Percentiles rank a stretch among this genome's conserved stretches.
Evolutionary conservation across 2,113 vertebrate species (phyloP).

Genomic region (Xerus inauris): DNA sequence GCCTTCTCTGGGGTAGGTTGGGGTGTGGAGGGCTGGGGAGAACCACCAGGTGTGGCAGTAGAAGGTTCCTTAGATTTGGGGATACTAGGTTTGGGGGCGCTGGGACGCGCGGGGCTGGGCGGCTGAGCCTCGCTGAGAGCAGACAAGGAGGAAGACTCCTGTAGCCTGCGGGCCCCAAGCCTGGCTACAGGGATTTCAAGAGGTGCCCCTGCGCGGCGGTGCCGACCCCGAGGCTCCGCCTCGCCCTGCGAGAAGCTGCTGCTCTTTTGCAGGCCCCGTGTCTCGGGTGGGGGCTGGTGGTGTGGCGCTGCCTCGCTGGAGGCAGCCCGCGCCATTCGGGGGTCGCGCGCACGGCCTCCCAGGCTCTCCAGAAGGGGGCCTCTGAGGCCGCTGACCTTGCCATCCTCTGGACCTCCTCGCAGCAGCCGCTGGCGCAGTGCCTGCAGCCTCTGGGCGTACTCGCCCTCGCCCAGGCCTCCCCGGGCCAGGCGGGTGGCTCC

Average conservation of each 20-base stretch:
- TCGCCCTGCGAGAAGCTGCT: conserved; percentile 98
- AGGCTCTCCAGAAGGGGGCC: conserved; percentile 96
- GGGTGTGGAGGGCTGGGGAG: background rate
- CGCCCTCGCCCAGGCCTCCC: conserved; percentile 90
- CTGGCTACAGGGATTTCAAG: conserved; percentile 95
- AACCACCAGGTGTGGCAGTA: background rate
- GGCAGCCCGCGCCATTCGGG: conserved; percentile 91
- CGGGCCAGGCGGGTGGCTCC: conserved; percentile 85
- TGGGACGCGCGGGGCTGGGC: conserved; percentile 78
- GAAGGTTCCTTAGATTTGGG: background rate
- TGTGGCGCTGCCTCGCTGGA: conserved; percentile 91
- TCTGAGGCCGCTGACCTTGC: conserved; percentile 96
- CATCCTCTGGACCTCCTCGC: conserved; percentile 91
- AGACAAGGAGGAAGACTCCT: conserved; percentile 96
- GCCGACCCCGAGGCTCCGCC: conserved; percentile 91
- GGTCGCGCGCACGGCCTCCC: conserved; percentile 89
- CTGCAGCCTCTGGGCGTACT: conserved; percentile 94
- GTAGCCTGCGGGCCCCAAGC: conserved; percentile 90
- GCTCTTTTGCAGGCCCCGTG: conserved; percentile 93
- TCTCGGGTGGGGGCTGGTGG: conserved; percentile 85
- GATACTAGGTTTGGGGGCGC: conserved; percentile 79
- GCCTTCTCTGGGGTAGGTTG: background rate
- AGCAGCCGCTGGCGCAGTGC: conserved; percentile 95
- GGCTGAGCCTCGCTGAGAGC: conserved; percentile 91
- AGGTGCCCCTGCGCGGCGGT: conserved; percentile 94